phyloP scores from a whole-genome alignment of 2,113 vertebrate genomes.

The Odocoileus virginianus region DNA sequence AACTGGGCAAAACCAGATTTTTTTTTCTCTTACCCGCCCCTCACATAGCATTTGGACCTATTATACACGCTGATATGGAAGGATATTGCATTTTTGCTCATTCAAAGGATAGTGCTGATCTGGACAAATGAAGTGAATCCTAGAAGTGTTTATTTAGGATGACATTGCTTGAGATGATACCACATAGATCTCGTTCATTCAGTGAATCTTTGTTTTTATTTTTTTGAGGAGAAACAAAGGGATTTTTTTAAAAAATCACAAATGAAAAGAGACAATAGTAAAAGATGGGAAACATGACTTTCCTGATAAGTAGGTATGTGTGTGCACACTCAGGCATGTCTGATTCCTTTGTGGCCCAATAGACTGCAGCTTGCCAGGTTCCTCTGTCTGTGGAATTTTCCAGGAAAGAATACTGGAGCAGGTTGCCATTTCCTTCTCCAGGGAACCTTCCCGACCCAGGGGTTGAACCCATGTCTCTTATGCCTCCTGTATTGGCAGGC shows the following conservation, averaged over 20 bases:
- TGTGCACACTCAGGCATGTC: neutral
- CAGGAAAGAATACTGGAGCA: neutral
- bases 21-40: neutral
- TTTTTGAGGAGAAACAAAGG: neutral
- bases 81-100: neutral
- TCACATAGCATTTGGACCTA: neutral
- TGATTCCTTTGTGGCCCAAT: neutral
- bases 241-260: neutral
- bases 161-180: neutral
- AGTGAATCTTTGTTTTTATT: neutral
- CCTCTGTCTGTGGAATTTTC: neutral
- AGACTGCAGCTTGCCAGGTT: neutral
- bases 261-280: neutral
- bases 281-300: neutral
- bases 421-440: neutral
- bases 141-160: neutral
- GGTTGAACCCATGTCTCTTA: neutral
- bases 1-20: neutral
- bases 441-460: neutral
- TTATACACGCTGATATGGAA: neutral
- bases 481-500: neutral
- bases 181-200: neutral
- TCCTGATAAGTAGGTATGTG: neutral
- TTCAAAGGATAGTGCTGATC: neutral
- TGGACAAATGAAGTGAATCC: neutral